A percentile compares a stretch with the other conserved stretches of the same genome.
Conservation (phyloP, 2,888 invertebrate genomes). For the Megastigmus dorsalis region DNA sequence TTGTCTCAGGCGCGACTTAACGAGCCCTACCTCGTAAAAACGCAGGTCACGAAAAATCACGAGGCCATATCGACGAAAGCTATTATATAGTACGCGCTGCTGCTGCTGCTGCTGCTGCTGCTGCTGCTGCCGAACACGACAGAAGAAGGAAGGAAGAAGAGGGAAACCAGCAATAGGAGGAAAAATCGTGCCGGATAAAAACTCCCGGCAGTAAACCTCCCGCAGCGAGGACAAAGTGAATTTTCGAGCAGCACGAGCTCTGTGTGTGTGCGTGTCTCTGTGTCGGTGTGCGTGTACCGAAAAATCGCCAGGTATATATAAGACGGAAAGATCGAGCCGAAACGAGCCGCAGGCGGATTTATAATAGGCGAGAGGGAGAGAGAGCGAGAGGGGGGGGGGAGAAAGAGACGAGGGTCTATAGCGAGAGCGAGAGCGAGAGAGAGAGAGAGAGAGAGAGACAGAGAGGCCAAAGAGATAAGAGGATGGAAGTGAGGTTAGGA, state of each 20-base stretch:
- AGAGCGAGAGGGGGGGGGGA: constrained; percentile 3
- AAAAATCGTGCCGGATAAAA: constrained; percentile 6
- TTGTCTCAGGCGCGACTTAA: too few species aligned
- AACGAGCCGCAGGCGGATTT: neutral
- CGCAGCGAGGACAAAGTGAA: constrained; percentile 11
- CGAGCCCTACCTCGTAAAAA: too few species aligned
- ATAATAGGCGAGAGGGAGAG: neutral
- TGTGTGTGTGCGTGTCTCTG: too few species aligned
- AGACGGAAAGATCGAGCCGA: constrained; percentile 16
- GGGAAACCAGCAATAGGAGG: neutral
- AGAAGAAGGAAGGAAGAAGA: too few species aligned
- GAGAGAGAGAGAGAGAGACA: neutral
- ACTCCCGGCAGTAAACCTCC: neutral
- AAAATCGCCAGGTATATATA: constrained; percentile 19
- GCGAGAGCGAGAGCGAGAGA: neutral
- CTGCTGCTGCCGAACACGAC: too few species aligned
- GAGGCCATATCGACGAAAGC: too few species aligned
- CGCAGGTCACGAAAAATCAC: too few species aligned
- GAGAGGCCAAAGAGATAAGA: neutral
- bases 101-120: too few species aligned
- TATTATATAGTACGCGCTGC: too few species aligned
- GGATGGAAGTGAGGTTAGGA: too few species aligned
- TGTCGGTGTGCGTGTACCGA: too few species aligned
- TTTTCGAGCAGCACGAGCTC: constrained; percentile 18
- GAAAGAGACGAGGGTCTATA: too few species aligned